Conservation (phyloP, 2,797 vertebrate genomes). For the Vespertilio murinus region DNA sequence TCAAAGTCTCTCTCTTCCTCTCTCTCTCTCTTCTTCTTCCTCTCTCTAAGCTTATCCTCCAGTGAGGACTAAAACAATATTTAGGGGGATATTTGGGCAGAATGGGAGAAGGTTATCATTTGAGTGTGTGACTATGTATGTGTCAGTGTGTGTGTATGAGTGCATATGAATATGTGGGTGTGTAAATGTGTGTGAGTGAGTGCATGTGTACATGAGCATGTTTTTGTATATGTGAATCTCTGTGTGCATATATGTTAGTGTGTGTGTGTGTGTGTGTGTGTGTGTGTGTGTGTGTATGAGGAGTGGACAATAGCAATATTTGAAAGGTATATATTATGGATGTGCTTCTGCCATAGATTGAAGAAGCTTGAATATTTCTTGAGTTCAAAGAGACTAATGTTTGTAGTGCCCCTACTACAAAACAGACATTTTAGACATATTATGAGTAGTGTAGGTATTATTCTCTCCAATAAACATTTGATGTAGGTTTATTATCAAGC, state of each 20-base stretch:
- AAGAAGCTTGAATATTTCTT: background rate
- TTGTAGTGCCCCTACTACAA: background rate
- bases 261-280: background rate
- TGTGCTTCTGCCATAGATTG: background rate
- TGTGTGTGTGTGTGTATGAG: background rate
- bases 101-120: background rate
- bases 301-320: background rate
- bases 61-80: background rate
- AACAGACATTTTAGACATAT: background rate
- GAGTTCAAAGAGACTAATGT: background rate
- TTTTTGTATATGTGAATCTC: background rate
- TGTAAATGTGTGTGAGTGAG: background rate
- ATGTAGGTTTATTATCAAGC: background rate
- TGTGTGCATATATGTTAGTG: background rate
- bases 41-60: background rate
- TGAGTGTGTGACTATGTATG: background rate
- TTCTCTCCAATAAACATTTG: background rate
- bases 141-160: background rate
- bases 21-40: too few species aligned
- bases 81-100: background rate
- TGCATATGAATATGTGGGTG: background rate
- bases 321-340: background rate
- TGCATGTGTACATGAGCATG: background rate
- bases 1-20: background rate
- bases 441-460: background rate